Conservation (phyloP, 2,797 vertebrate genomes). For the Orientallactaga sibirica region DNA sequence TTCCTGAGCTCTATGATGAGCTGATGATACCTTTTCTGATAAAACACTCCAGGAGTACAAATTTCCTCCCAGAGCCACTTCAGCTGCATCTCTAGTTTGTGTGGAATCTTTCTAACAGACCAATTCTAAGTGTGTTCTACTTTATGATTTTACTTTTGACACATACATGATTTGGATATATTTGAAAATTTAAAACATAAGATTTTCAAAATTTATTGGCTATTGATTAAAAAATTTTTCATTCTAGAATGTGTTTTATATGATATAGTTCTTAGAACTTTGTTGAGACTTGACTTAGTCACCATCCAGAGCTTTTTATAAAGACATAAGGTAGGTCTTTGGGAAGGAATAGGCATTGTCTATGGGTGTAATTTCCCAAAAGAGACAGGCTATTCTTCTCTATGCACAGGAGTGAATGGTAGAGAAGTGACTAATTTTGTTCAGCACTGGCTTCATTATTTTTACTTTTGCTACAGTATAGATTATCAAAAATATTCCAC, state of each 20-base stretch:
- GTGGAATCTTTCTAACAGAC: background rate
- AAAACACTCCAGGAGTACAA: constrained; percentile 28
- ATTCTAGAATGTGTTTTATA: background rate
- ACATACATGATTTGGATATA: constrained; percentile 8
- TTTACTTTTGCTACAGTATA: constrained; percentile 36
- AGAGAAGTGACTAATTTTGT: background rate
- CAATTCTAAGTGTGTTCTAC: constrained; percentile 47
- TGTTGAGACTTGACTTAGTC: background rate
- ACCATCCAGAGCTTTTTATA: background rate
- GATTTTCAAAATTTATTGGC: constrained; percentile 31
- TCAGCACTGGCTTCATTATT: constrained; percentile 15
- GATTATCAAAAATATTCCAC: constrained; percentile 13
- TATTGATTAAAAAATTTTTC: background rate
- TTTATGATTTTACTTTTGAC: background rate
- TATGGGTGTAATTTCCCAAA: background rate
- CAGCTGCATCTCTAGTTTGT: background rate
- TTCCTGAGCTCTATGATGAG: background rate
- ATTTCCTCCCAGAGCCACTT: constrained; percentile 1
- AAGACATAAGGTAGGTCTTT: background rate
- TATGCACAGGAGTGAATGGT: background rate
- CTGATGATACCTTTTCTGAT: constrained; percentile 17
- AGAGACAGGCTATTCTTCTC: background rate
- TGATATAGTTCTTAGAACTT: background rate
- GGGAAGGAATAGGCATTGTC: background rate
- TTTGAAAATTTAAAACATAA: constrained; percentile 46